phyloP scores from a whole-genome alignment of 2,113 vertebrate species.

The Pyxicephalus adspersus region DNA sequence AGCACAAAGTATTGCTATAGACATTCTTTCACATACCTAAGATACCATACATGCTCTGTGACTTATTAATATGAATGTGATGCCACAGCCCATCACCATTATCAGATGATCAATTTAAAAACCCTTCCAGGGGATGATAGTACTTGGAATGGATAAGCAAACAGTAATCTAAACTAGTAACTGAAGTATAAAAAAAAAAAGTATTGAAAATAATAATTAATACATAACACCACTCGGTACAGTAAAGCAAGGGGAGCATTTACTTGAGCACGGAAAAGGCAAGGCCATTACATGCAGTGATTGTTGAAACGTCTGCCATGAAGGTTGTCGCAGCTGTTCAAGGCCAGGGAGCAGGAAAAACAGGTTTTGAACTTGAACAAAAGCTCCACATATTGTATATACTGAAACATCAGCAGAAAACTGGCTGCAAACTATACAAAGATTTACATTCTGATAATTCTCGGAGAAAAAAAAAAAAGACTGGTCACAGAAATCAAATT shows the following conservation, averaged over 20 bases:
- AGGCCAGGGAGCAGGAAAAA: constrained; percentile 26
- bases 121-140: no score
- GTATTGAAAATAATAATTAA: no score
- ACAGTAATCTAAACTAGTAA: no score
- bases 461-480: neutral
- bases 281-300: neutral
- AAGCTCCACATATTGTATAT: constrained; percentile 1
- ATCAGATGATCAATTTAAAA: no score
- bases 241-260: neutral
- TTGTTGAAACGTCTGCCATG: neutral
- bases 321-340: neutral
- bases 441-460: neutral
- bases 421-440: neutral
- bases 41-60: no score
- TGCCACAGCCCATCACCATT: no score
- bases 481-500: neutral
- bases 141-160: no score
- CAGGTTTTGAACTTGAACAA: neutral
- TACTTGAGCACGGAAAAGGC: neutral
- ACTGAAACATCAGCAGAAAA: neutral
- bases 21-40: no score
- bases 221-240: no score
- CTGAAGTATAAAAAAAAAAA: no score
- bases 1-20: no score
- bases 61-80: no score